These are phyloP conservation scores for Heliconius aoede DNA, from an alignment of 2,888 invertebrate genomes.

Conservation along the genomic window DNA sequence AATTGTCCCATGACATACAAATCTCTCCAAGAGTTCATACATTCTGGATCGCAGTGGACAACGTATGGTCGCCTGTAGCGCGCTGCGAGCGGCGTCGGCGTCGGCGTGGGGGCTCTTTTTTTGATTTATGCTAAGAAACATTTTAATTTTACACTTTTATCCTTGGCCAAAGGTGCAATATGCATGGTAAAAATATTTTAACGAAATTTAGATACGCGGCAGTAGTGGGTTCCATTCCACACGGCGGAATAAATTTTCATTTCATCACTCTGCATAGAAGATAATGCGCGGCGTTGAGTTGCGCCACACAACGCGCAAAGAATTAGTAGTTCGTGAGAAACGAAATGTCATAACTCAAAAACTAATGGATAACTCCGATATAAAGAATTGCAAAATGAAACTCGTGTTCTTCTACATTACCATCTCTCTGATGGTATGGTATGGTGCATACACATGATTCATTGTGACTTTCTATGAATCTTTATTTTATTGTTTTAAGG, in stretches of 20 bases:
- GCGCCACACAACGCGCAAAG: too few relatives aligned
- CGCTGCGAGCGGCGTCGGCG: neutral
- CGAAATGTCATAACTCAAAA: too few relatives aligned
- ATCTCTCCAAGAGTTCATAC: constrained; percentile 20
- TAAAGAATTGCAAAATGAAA: too few relatives aligned
- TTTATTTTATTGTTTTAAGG: too few relatives aligned
- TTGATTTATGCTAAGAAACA: constrained; percentile 8
- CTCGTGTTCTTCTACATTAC: too few relatives aligned
- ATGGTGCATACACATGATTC: too few relatives aligned
- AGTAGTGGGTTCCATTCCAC: neutral
- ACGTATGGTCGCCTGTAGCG: constrained; percentile 21
- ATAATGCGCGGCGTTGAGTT: too few relatives aligned
- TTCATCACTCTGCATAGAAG: neutral
- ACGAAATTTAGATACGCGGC: neutral
- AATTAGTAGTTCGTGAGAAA: too few relatives aligned
- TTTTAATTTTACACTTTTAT: constrained; percentile 22
- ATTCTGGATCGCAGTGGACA: constrained; percentile 6
- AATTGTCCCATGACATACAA: constrained; percentile 21
- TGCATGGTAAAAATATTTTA: neutral
- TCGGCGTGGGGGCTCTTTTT: neutral
- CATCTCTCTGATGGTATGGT: too few relatives aligned
- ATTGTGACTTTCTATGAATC: too few relatives aligned
- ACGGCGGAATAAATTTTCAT: neutral
- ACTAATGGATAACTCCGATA: too few relatives aligned
- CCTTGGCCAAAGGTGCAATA: neutral